Evolutionary conservation across 2,888 invertebrate genomes (phyloP), one percentile per base, ranked within the genome.

Genomic region (Chloroclystis v-ata): DNA sequence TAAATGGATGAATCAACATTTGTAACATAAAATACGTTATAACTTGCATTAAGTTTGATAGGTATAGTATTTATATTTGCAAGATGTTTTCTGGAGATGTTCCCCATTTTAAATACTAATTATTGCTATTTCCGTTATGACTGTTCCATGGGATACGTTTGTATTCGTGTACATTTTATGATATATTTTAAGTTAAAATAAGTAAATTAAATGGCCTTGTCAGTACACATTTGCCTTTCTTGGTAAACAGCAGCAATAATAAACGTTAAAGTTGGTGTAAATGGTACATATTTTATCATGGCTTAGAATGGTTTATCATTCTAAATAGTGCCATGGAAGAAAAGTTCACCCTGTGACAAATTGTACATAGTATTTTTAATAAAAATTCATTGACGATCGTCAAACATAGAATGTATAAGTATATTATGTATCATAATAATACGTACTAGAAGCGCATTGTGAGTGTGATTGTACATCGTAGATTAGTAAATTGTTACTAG

Each of bases 271-370:
- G 39, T 37, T 9, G 30, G 28, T 38, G 42, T 38, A 41, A 47
- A 69, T 72, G 82, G 78, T 79, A 80, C 79, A 75, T 80, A 78
- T 78, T 79, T 74, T 74, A 69, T 67, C 68, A 72, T 70, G 69
- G 69, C 70, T n/a, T 48, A 47, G 63, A 68, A 72, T 73, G 56
- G 56, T 26, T 16, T 16, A 67, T n/a, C 76, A 73, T 82, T 80
- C 71, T 74, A 70, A 80, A 81, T 79, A 70, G 82, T 85, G 85
- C 84, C 85, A 86, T 85, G 68, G 56, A 54, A 72, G 75, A 62
- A 46, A 14, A 54, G 65, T 73, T 67, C 61, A 63, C 68, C 65
- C 50, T 75, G 72, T 74, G 68, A 76, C 66, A 75, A 77, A 74
- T 64, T 86, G 83, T 85, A 84, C 64, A 84, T 82, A 80, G 60